Evolutionary conservation across 2,113 vertebrate species (phyloP), one percentile per base, ranked within the genome.

Genomic region (Corythornis vintsioides): DNA sequence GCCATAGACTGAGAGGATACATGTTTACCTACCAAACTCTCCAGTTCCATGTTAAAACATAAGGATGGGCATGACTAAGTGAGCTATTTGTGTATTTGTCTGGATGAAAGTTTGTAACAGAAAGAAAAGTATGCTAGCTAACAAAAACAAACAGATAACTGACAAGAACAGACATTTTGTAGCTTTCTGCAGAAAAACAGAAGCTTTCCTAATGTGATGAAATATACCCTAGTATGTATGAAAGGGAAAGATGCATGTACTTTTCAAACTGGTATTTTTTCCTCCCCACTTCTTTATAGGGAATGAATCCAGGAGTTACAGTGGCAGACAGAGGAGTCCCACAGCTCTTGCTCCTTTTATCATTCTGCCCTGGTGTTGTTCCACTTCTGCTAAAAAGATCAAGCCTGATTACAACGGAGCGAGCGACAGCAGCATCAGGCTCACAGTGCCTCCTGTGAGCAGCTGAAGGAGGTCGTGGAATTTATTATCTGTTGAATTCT

Each of bases 211-310:
- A 43, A 84, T 1, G 0, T 2, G 29, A 35, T 7, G 33, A 83
- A 59, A 60, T 21, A 69, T 3, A 83, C 8, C 25, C 24, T 17
- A 18, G 5, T 19, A 45, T 4, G 1, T n/a, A 29, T 4, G 4
- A 73, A 5, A 5, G 17, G 24, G 15, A 48, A 86, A 80, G 45
- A 48, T 8, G 7, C 7, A 66, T 63, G 31, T 73, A n/a, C 21
- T 50, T 11, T 5, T 29, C 35, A 43, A 0, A 1, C 6, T 47
- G 13, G 14, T 18, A 19, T 60, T 28, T 35, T 1, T 3, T 3
- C 6, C 2, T 4, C 31, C 9, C 35, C 26, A 25, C 11, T 69
- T 77, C 31, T n/a, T 11, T 59, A 35, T 2, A 2, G 47, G 24
- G 28, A 90, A 85, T 19, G 20, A 88, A 80, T 11, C 29, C 25